Conservation (phyloP, 2,888 invertebrate species). For the Perizoma affinitatum region DNA sequence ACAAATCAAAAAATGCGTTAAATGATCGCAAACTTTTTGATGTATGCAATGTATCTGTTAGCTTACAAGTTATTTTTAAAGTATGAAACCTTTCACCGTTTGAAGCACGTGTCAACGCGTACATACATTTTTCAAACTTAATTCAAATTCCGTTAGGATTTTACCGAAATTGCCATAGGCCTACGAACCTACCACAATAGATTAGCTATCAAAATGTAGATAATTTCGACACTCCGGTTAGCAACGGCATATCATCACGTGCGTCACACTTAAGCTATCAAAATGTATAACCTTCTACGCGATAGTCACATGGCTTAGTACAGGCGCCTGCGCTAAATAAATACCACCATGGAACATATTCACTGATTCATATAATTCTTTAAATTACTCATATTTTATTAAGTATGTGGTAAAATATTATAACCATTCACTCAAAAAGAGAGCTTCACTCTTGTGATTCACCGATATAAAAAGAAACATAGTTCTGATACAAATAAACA, state of each 20-base stretch:
- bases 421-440: too few species aligned
- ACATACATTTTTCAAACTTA: conserved; percentile 12
- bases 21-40: too few species aligned
- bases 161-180: background rate
- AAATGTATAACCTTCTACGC: background rate
- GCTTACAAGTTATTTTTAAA: background rate
- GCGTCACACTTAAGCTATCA: background rate
- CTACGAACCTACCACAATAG: conserved; percentile 1
- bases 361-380: too few species aligned
- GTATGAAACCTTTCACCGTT: background rate
- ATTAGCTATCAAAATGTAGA: too few species aligned
- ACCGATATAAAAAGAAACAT: too few species aligned
- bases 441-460: too few species aligned
- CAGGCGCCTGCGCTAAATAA: background rate
- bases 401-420: too few species aligned
- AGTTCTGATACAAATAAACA: too few species aligned
- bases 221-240: background rate
- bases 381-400: too few species aligned
- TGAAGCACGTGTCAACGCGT: background rate
- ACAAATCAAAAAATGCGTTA: too few species aligned
- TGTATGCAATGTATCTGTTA: too few species aligned
- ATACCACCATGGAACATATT: background rate
- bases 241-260: background rate
- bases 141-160: background rate
- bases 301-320: background rate